Percentiles rank a stretch among this genome's conserved stretches.
These are phyloP conservation scores for Condylostylus longicornis DNA, from an alignment of 1,140 invertebrate species.

Conservation along the genomic window DNA sequence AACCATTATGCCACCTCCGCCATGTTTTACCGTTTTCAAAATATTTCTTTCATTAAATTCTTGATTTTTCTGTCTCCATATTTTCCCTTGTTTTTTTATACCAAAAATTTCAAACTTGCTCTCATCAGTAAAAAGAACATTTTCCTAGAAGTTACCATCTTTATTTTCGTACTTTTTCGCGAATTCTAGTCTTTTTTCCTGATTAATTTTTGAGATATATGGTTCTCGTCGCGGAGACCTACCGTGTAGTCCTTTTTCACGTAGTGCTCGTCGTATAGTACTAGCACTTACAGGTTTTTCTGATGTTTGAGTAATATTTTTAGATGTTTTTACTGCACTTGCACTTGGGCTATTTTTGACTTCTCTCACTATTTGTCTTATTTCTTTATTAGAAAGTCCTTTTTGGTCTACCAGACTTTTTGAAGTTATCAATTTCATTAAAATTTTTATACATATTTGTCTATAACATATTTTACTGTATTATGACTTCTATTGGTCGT, in stretches of 20 bases:
- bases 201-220: conserved; percentile 6
- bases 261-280: conserved; percentile 1
- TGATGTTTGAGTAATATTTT: no score
- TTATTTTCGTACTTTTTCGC: conserved; percentile 8
- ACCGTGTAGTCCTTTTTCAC: not conserved
- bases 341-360: no score
- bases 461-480: no score
- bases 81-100: conserved; percentile 2
- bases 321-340: no score
- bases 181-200: conserved; percentile 7
- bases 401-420: no score
- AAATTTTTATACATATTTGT: no score
- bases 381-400: no score
- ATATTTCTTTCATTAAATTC: conserved; percentile 8
- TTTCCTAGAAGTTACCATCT: conserved; percentile 6
- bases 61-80: conserved; percentile 8
- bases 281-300: no score
- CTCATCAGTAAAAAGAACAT: conserved; percentile 15
- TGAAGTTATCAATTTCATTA: no score
- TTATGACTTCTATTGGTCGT: no score
- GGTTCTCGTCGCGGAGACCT: conserved; percentile 1
- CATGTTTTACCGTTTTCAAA: conserved; percentile 26
- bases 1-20: conserved; percentile 23
- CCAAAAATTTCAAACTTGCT: conserved; percentile 15
- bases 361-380: no score